A percentile compares a stretch with the other conserved stretches of the same genome.
These are phyloP conservation scores for Metalampra italica DNA, from an alignment of 2,888 invertebrate genomes.

Conservation along the genomic window DNA sequence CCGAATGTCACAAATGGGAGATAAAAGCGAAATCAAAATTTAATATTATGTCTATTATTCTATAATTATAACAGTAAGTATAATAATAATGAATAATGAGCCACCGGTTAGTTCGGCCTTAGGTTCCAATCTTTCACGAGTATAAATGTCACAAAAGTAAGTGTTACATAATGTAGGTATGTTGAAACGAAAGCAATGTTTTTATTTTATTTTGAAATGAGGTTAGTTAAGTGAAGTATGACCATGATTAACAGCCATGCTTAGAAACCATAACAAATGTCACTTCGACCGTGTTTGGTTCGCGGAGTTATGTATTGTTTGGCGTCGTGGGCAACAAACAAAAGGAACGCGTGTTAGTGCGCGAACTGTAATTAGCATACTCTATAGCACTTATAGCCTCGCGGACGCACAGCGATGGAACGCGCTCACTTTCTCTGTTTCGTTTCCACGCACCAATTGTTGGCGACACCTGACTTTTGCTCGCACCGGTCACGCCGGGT, in stretches of 20 bases:
- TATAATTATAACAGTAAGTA: too few relatives aligned
- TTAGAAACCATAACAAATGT: background rate
- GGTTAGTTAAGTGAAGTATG: too few relatives aligned
- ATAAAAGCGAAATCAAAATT: too few relatives aligned
- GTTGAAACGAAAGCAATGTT: background rate
- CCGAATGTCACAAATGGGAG: too few relatives aligned
- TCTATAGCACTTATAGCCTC: constrained; percentile 23
- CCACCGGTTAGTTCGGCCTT: too few relatives aligned
- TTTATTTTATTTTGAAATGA: background rate
- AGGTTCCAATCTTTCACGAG: too few relatives aligned
- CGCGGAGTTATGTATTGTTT: background rate
- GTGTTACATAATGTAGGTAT: too few relatives aligned
- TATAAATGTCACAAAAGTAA: too few relatives aligned
- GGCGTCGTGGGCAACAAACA: background rate
- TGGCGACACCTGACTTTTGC: constrained; percentile 44
- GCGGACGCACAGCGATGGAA: constrained; percentile 15
- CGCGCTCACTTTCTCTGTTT: constrained; percentile 47
- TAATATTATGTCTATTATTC: too few relatives aligned
- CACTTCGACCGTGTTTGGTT: background rate
- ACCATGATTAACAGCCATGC: too few relatives aligned
- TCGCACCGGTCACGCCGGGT: constrained; percentile 5
- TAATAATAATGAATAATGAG: too few relatives aligned
- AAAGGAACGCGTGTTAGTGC: constrained; percentile 1
- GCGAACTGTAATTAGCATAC: constrained; percentile 30
- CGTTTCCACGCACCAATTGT: constrained; percentile 58